Percentiles rank a stretch among this genome's conserved stretches.
Conservation (phyloP, 2,797 vertebrate genomes). For the Acanthurus tractus region DNA sequence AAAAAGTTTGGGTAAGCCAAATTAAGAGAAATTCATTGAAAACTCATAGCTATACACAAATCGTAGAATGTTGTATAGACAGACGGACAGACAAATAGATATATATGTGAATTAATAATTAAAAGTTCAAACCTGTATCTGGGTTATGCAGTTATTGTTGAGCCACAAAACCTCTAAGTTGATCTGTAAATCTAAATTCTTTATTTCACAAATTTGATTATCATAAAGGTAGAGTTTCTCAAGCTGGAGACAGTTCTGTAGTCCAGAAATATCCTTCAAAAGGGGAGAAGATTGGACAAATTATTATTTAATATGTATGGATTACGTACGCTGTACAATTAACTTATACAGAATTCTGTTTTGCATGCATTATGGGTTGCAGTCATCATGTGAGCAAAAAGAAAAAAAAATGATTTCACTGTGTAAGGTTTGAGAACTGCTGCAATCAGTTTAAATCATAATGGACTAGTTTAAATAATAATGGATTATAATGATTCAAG, state of each 20-base stretch:
- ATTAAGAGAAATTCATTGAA: not conserved
- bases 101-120: conserved; percentile 2
- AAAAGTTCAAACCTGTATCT: conserved; percentile 81
- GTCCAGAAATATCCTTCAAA: conserved; percentile 85
- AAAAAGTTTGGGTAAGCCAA: not conserved
- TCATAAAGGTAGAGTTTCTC: conserved; percentile 89
- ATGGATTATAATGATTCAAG: not conserved
- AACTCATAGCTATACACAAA: not conserved
- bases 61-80: not conserved
- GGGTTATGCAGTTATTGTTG: conserved; percentile 88
- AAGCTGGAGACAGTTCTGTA: conserved; percentile 84
- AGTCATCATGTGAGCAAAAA: not conserved
- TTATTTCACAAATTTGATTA: conserved; percentile 87
- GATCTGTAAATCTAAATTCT: conserved; percentile 82
- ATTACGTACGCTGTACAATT: not conserved
- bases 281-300: conserved; percentile 9
- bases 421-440: not conserved
- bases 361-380: not conserved
- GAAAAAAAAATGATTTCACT: not conserved
- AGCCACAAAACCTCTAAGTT: conserved; percentile 87
- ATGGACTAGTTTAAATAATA: not conserved
- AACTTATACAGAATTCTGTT: not conserved
- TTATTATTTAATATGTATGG: not conserved
- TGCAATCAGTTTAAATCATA: not conserved
- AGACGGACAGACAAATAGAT: not conserved